phyloP scores from a whole-genome alignment of 2,797 vertebrate genomes.

The Sorex maritimensis region DNA sequence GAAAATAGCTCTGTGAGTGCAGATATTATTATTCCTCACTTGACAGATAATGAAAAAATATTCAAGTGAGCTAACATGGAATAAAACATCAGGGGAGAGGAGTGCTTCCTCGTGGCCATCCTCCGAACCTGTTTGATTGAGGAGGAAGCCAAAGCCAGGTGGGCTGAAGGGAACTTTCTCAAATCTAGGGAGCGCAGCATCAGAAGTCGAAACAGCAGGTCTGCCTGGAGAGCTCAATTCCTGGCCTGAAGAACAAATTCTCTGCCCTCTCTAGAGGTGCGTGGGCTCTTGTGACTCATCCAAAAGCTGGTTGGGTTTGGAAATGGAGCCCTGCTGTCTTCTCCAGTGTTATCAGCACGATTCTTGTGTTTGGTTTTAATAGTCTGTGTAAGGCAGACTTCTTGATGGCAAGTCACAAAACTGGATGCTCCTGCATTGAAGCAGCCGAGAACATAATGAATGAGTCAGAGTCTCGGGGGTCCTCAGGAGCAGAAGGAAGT shows the following conservation, averaged over 20 bases:
- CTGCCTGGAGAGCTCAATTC: background rate
- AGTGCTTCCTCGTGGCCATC: background rate
- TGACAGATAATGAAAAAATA: slow-evolving; percentile 36
- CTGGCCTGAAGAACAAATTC: background rate
- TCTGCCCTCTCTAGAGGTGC: background rate
- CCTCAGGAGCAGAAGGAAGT: background rate
- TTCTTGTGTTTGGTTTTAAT: background rate
- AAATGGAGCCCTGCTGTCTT: background rate
- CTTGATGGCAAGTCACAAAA: background rate
- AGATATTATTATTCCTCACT: slow-evolving; percentile 52
- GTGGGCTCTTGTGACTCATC: background rate
- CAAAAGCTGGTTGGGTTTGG: background rate
- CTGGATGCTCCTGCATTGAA: background rate
- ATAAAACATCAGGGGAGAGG: background rate
- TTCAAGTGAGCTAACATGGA: background rate
- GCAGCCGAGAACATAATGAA: background rate
- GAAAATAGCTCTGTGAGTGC: slow-evolving; percentile 60
- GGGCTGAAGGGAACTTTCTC: background rate
- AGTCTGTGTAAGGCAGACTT: background rate
- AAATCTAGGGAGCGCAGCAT: background rate
- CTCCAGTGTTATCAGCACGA: background rate
- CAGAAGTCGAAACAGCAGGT: background rate
- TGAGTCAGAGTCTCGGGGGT: background rate
- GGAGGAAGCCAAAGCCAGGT: background rate
- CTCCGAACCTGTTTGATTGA: background rate